Base-by-base conservation (phyloP, 2,113 vertebrate genomes). In the Lepidiolamprologus cunningtoni region DNA sequence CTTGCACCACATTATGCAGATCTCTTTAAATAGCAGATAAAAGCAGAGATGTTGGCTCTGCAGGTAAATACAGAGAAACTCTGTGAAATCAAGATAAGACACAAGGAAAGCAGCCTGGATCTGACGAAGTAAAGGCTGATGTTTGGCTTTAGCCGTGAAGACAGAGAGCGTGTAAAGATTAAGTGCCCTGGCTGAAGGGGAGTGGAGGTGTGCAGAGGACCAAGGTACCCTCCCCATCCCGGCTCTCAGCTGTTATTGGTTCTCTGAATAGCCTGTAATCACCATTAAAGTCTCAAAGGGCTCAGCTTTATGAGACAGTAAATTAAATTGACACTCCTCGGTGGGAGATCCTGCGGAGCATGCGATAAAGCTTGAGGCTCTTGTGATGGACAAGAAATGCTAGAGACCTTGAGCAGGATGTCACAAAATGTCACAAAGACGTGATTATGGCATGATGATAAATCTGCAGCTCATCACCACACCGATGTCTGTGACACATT, bases 261-360 rank as follows among this genome's bases (percentile, higher is more conserved):
- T 88, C 76, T 80, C 61, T 79, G 90, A 76, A 88, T 86, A 63
- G 82, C 42, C 73, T 78, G 73, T 91, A 91, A 94, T 94, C 86
- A 92, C 87, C 12, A 71, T 90, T 89, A 76, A 91, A 90, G 68
- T 92, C 87, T 91, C 87, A 83, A 54, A 81, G 82, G 85, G 53
- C 68, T 31, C 23, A 10, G n/a, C 81, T 92, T 93, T 92, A 93
- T 83, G 76, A 89, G 78, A 91, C 87, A 82, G 68, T 91, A 90
- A 92, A 92, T 92, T 83, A 89, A 87, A 91, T 52, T 55, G 86
- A 92, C 87, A 85, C 81, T 84, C 83, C 66, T 82, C 42, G 35
- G 52, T 7, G 78, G 37, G 61, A 78, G 81, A 54, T 89, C 84
- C 66, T 45, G 68, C 61, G 40, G 54, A 79, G 81, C 53, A 50